Base-by-base conservation (phyloP, 92 coral and sea anemone genomes). In the Diadumene lineata region DNA sequence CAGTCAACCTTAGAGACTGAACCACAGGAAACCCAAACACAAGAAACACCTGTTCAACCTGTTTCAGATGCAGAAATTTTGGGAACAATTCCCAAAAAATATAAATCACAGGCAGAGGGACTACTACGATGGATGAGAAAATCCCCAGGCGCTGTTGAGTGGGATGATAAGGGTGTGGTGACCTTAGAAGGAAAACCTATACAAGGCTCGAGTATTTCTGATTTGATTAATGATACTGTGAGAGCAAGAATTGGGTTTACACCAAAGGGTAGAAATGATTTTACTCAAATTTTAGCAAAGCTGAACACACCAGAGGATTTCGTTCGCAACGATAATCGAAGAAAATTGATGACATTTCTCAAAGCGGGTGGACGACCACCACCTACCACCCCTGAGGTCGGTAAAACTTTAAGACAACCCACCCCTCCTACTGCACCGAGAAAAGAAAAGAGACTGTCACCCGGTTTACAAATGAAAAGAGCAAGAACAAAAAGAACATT, bases 21-120 rank as follows among this genome's bases (percentile, higher is more conserved):
- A n/a, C n/a, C 71, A 66, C 71, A 66, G 71, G 71, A 17, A 34
- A 2, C 71, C 71, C 71, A 66, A 11, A 48, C n/a, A 66, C 50
- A 25, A 30, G 50, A 30, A 32, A 34, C 17, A 30, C 21, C n/a
- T n/a, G n/a, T 51, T 51, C 50, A 66, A 66, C 15, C 43, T 3
- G 10, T 44, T 44, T 8, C 51, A 44, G 17, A 44, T 17, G 51
- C 51, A 44, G 51, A 44, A 9, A 44, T 44, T 8, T 8, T 44
- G 17, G 17, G 17, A 44, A 44, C 51, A 44, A 17, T 44, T 8
- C 51, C 51, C 17, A 44, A 9, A 8, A 9, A 17, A 44, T 44
- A 8, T 44, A 9, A 44, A 44, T 9, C 10, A 8, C 51, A 44
- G 51, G 51, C 51, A 9, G 17, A 44, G 51, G 51, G 51, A 44